Evolutionary conservation across 2,888 invertebrate species (phyloP), one percentile per base, ranked within the genome.

Genomic region (Oscheius myriophilus): DNA sequence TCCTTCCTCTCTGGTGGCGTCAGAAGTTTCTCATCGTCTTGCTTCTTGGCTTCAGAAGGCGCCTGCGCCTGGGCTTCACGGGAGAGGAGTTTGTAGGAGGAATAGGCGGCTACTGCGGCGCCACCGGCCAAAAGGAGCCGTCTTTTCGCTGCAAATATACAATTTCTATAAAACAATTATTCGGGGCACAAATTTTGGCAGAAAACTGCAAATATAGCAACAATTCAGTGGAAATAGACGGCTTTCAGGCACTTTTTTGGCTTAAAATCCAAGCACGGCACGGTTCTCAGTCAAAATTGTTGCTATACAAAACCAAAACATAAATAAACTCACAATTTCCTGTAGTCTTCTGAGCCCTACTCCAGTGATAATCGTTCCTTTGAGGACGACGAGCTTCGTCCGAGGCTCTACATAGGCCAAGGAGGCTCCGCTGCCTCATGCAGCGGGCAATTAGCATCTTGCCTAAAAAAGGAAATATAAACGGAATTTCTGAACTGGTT

Each of bases 1-100:
- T 78, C 73, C 16, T 64, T 61, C 14, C 73, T 57, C 25, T 46
- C 46, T 16, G 70, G 70, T 21, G 57, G 66, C 14, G 39, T 51
- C 25, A 66, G 55, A 3, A 21, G 45, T 2, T 16, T 12, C 46
- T 33, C 33, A 12, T 61, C 61, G n/a, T 61, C 49, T 25, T 25
- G 26, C 2, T 16, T 12, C 46, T 33, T 49, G 39, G 46, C 61
- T 18, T 61, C 49, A 26, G 25, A 39, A 7, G 57, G 7, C 16
- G 66, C 66, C 21, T 66, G 33, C 12, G 66, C 66, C 1, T 33
- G 14, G 26, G 45, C 45, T 3, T 23, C 43, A 49, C 66, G 25
- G 16, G 25, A 46, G 18, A 42, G 18, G 16, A 61, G 49, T 23
- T 66, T 53, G 42, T 46, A 55, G 2, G 33, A 4, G 12, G 42